Percentiles rank a stretch among this genome's conserved stretches.
phyloP scores from a whole-genome alignment of 2,888 invertebrate genomes.

The Nomada ferruginata region DNA sequence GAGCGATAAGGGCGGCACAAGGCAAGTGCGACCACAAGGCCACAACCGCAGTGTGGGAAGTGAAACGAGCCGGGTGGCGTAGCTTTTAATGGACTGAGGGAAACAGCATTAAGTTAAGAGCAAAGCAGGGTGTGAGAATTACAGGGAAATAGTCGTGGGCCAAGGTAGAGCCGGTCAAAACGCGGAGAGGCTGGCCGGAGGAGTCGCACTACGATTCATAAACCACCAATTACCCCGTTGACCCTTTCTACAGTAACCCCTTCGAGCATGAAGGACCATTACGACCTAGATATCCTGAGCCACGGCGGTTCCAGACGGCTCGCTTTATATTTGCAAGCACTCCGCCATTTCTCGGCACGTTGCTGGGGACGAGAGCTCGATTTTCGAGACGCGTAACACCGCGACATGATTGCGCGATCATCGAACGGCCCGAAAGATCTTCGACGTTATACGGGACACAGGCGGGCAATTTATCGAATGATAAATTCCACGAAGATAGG shows the following conservation, averaged over 20 bases:
- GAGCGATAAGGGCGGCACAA: constrained; percentile 50
- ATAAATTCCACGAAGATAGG: constrained; percentile 83
- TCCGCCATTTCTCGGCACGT: background rate
- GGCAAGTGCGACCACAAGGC: constrained; percentile 74
- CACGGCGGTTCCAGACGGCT: background rate
- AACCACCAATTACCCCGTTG: constrained; percentile 81
- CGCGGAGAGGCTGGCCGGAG: constrained; percentile 31
- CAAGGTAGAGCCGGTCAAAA: constrained; percentile 53
- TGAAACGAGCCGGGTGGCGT: constrained; percentile 82
- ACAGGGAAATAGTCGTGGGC: constrained; percentile 78
- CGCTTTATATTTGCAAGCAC: background rate
- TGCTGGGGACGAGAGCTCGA: background rate
- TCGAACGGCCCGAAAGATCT: constrained; percentile 18
- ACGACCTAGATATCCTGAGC: constrained; percentile 15
- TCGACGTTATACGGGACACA: constrained; percentile 9
- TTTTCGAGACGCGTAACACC: background rate
- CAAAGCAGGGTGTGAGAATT: constrained; percentile 78
- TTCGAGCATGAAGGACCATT: constrained; percentile 42
- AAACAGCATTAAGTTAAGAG: constrained; percentile 80
- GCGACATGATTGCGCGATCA: background rate
- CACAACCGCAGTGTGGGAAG: constrained; percentile 80
- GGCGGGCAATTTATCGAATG: constrained; percentile 82
- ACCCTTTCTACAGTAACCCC: constrained; percentile 58
- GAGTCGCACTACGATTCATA: constrained; percentile 82
- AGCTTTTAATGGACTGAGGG: constrained; percentile 83